Evolutionary conservation across 2,888 invertebrate species (phyloP).

Genomic region (Panopea generosa): DNA sequence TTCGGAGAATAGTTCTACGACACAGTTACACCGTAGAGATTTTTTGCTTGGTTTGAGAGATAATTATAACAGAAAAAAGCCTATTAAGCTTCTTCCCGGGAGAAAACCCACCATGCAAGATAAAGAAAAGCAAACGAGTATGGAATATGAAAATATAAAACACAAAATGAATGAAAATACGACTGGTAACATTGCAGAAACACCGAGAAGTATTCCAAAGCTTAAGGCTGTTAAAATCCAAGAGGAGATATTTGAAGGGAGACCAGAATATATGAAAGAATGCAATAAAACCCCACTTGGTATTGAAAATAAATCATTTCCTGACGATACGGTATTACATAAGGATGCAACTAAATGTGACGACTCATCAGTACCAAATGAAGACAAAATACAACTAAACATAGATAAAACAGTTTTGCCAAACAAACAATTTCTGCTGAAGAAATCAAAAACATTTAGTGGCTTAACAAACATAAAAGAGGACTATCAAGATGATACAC

Average conservation of each 20-base stretch:
- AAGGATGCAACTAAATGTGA: not conserved
- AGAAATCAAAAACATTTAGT: conserved; percentile 21
- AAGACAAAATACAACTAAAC: no score
- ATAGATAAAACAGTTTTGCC: no score
- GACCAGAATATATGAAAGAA: conserved; percentile 36
- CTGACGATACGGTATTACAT: not conserved
- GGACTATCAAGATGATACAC: no score
- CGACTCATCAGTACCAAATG: not conserved
- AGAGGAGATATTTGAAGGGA: conserved; percentile 59
- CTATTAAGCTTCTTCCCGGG: not conserved
- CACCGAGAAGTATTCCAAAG: conserved; percentile 48
- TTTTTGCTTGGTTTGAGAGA: conserved; percentile 48
- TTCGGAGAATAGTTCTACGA: no score
- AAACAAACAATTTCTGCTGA: conserved; percentile 2
- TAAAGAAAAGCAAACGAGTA: no score
- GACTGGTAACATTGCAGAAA: no score
- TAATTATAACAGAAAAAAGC: conserved; percentile 38
- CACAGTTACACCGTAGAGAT: conserved; percentile 12
- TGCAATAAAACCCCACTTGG: conserved; percentile 18
- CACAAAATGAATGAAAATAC: no score
- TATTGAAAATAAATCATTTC: not conserved
- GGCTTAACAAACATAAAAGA: conserved; percentile 1
- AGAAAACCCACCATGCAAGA: no score
- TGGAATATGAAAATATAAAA: no score
- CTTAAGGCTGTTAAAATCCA: conserved; percentile 61